Percentiles rank a stretch among this genome's conserved stretches.
Conservation (phyloP, 2,113 vertebrate genomes). For the Passerina amoena region DNA sequence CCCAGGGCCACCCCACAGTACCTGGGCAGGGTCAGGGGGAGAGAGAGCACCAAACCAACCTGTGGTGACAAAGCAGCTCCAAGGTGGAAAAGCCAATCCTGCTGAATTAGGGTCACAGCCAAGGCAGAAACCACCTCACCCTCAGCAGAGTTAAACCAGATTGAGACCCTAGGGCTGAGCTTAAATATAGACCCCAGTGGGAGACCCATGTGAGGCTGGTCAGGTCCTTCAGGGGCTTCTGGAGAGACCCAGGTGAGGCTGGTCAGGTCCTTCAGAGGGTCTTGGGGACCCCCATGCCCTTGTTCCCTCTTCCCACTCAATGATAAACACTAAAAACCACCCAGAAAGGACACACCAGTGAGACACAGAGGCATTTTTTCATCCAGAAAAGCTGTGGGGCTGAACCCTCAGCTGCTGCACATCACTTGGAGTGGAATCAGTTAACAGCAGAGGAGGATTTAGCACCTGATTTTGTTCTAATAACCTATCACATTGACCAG, state of each 20-base stretch:
- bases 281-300: accelerated
- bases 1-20: neutral
- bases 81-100: accelerated
- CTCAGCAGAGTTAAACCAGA: accelerated
- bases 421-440: neutral
- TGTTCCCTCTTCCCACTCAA: neutral
- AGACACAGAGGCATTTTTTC: neutral
- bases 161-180: accelerated
- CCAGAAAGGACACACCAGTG: neutral
- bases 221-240: neutral
- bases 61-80: accelerated
- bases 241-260: no score
- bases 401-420: neutral
- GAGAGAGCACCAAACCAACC: neutral
- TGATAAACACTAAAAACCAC: neutral
- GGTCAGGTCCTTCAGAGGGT: no score
- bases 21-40: neutral
- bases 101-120: accelerated
- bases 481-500: constrained; percentile 20
- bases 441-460: neutral
- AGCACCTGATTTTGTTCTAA: neutral
- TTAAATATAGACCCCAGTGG: neutral
- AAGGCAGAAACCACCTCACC: accelerated
- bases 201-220: neutral
- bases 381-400: neutral